phyloP scores from a whole-genome alignment of 2,888 invertebrate genomes.

The Orchestes rusci region DNA sequence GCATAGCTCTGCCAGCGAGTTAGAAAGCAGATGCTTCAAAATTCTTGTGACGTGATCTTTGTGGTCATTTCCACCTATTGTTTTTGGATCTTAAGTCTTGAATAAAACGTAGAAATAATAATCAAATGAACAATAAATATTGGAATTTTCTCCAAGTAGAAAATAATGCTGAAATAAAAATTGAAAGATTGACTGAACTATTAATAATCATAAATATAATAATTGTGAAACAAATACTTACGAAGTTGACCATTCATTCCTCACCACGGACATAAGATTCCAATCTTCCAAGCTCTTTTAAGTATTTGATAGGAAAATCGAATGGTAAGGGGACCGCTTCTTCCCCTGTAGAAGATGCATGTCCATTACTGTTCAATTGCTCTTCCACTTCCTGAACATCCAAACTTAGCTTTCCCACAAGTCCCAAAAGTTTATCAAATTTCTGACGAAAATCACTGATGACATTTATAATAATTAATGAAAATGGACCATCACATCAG shows the following conservation, averaged over 20 bases:
- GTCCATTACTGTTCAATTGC: too few relatives aligned
- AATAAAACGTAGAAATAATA: slow-evolving; percentile 1
- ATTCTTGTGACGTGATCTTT: slow-evolving; percentile 2
- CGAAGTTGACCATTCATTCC: not conserved
- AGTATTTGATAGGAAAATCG: not conserved
- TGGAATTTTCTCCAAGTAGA: too few relatives aligned
- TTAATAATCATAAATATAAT: not conserved
- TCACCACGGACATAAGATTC: not conserved
- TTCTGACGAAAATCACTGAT: too few relatives aligned
- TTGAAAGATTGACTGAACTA: not conserved
- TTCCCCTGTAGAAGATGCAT: too few relatives aligned
- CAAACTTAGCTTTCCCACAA: too few relatives aligned
- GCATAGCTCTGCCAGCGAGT: slow-evolving; percentile 6
- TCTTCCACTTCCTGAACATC: too few relatives aligned
- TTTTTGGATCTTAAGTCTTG: slow-evolving; percentile 1
- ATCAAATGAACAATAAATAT: not conserved
- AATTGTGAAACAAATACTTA: not conserved
- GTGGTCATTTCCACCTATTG: slow-evolving; percentile 1
- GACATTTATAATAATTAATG: too few relatives aligned
- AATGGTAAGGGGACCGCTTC: too few relatives aligned
- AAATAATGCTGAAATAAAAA: too few relatives aligned
- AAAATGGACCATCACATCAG: too few relatives aligned
- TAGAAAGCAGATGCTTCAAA: not conserved
- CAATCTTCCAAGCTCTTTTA: not conserved
- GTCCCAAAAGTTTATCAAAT: too few relatives aligned